Evolutionary conservation across 2,888 invertebrate genomes (phyloP).

Genomic region (Stomorhina lunata): DNA sequence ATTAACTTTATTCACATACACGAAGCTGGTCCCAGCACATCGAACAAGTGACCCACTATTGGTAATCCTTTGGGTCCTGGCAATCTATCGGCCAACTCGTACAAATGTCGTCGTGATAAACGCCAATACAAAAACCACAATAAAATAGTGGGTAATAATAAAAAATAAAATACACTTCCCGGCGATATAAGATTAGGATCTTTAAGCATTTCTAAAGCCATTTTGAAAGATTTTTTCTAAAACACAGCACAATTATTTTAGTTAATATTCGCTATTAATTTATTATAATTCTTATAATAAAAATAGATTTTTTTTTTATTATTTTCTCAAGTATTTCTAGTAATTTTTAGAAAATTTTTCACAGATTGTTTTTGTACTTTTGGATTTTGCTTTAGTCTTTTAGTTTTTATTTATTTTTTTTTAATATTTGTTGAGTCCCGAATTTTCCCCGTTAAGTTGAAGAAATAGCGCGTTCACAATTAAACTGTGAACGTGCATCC

Average conservation of each 20-base stretch:
- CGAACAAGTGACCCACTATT: slow-evolving; percentile 87
- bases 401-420: slow-evolving; percentile 29
- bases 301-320: not conserved
- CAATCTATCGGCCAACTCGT: slow-evolving; percentile 86
- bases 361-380: slow-evolving; percentile 13
- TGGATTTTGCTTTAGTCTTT: not conserved
- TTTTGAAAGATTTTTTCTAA: slow-evolving; percentile 44
- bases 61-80: slow-evolving; percentile 88
- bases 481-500: slow-evolving; percentile 64
- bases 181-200: slow-evolving; percentile 80
- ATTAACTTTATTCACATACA: slow-evolving; percentile 80
- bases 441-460: slow-evolving; percentile 53
- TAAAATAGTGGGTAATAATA: slow-evolving; percentile 86
- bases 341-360: slow-evolving; percentile 11
- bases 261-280: slow-evolving; percentile 36
- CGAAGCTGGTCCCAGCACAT: slow-evolving; percentile 86
- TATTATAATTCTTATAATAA: slow-evolving; percentile 40
- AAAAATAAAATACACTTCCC: slow-evolving; percentile 85
- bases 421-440: slow-evolving; percentile 44
- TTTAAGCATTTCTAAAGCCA: slow-evolving; percentile 76
- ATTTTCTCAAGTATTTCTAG: not conserved
- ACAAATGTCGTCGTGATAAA: slow-evolving; percentile 85
- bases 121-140: slow-evolving; percentile 89
- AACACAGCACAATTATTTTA: not conserved
- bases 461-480: slow-evolving; percentile 54